Evolutionary conservation across 2,797 vertebrate genomes (phyloP), one percentile per base, ranked within the genome.

Genomic region (Ptychobarbus kaznakovi): DNA sequence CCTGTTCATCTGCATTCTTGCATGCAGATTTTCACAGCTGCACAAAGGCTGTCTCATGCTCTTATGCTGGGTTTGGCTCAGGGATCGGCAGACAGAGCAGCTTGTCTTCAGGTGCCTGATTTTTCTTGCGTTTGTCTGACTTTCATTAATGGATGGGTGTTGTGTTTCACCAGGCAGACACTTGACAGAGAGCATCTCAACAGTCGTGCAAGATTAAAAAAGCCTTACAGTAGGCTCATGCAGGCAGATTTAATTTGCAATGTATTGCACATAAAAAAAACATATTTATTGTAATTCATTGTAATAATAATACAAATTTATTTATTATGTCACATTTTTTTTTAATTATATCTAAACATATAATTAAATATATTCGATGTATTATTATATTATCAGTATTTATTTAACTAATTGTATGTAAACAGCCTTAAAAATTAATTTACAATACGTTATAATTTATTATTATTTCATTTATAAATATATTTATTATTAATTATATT

Each of bases 1-100:
- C 72, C 58, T 65, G 81, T 51, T 83, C 28, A 20, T 75, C 81
- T 51, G 72, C 81, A 83, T 83, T 81, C 68, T 81, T 80, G 2
- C 28, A 5, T 65, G 44, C 44, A 68, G 78, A 51, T n/a, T 58
- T 66, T 65, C 58, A 51, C 32, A 35, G 32, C 15, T 66, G 28
- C 65, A 20, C 15, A 66, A 35, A 66, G 65, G 4, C 3, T 38
- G 61, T 16, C 56, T 65, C 20, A 1, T 42, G 53, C 25, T 83
- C 56, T 49, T 49, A 6, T 35, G 65, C 65, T 35, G 44, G 81
- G 70, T 51, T 75, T 51, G 81, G 58, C 81, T 75, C 20, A 9
- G 58, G 32, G 20, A 49, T 66, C 1, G 28, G 13, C 81, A 38
- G 68, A 73, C 69, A 35, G 51, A 61, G 53, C 69, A 16, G 69